A percentile compares a stretch with the other conserved stretches of the same genome.
These are phyloP conservation scores for Phylloscopus whistleri DNA, from an alignment of 2,113 vertebrate species.

Conservation along the genomic window DNA sequence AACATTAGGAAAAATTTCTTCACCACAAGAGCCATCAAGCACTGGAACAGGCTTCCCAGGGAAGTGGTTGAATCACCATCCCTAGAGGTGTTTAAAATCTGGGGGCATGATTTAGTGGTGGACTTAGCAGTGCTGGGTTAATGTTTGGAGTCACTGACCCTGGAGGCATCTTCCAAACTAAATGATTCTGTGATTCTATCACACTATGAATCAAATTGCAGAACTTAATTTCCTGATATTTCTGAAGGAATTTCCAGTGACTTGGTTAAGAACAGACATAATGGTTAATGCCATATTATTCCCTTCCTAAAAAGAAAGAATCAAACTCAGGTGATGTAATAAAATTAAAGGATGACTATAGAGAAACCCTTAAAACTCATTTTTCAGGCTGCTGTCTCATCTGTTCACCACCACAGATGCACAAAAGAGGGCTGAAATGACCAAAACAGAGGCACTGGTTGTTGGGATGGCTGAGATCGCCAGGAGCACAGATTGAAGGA, in stretches of 20 bases:
- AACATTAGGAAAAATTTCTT: background rate
- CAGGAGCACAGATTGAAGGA: background rate
- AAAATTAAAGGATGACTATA: background rate
- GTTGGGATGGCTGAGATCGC: background rate
- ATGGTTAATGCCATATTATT: background rate
- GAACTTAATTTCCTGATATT: background rate
- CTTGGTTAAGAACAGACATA: background rate
- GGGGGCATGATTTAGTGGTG: background rate
- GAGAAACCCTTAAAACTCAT: background rate
- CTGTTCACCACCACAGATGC: background rate
- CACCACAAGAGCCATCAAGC: background rate
- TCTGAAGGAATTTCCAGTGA: background rate
- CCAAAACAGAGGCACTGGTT: background rate
- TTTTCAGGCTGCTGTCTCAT: background rate
- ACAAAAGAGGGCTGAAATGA: background rate
- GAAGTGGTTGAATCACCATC: background rate
- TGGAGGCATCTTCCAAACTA: background rate
- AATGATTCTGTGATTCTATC: background rate
- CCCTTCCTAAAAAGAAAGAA: background rate
- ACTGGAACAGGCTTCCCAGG: background rate
- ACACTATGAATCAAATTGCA: background rate
- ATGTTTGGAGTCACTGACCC: background rate
- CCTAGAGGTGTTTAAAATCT: background rate
- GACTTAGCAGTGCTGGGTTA: background rate
- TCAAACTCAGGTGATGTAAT: background rate